phyloP scores from a whole-genome alignment of 2,113 vertebrate species.

The Paradoxurus hermaphroditus region DNA sequence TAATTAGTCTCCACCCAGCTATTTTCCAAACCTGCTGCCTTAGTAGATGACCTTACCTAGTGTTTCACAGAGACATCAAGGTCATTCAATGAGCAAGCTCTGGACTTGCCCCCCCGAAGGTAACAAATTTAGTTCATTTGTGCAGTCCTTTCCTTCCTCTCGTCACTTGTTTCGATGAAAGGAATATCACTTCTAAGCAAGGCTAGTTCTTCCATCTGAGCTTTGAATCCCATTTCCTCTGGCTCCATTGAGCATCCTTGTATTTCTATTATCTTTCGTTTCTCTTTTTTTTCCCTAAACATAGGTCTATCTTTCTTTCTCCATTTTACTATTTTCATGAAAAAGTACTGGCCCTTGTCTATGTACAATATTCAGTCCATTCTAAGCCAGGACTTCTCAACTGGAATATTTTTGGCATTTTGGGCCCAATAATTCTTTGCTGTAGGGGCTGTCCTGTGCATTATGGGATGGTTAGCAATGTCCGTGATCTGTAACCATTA shows the following conservation, averaged over 20 bases:
- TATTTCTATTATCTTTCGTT: background rate
- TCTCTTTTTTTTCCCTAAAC: background rate
- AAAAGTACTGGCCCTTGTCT: background rate
- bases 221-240: background rate
- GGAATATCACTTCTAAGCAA: background rate
- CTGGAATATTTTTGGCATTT: background rate
- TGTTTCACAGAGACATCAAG: background rate
- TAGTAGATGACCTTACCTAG: background rate
- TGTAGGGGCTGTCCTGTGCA: background rate
- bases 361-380: background rate
- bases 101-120: background rate
- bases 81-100: background rate
- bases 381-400: background rate
- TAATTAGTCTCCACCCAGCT: background rate
- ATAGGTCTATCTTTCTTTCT: background rate
- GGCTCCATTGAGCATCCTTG: background rate
- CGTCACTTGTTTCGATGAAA: background rate
- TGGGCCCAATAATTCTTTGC: background rate
- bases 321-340: background rate
- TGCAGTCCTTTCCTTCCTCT: background rate
- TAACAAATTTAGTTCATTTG: background rate
- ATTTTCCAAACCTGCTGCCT: background rate
- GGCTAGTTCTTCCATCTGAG: background rate
- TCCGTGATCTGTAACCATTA: background rate
- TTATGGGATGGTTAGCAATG: background rate